Evolutionary conservation across 1,140 invertebrate genomes (phyloP), one percentile per base, ranked within the genome.

Genomic region (Euura saliciscinereae): DNA sequence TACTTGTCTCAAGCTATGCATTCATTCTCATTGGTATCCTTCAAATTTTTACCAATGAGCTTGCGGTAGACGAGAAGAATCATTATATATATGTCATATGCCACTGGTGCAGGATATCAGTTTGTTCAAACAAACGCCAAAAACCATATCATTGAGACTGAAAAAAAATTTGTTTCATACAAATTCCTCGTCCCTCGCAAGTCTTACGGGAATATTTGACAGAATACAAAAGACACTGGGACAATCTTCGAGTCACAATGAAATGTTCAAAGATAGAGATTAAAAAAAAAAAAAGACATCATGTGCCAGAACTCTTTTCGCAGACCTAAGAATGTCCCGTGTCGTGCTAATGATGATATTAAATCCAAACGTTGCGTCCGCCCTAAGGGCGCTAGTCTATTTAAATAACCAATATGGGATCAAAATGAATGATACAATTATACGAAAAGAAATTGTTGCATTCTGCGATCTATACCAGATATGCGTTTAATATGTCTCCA

Each of bases 1-100:
- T 59, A 59, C 13, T 59, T 59, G 51, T 59, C 51, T 59, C 13
- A 59, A 59, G 51, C 51, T 59, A 59, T 59, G 51, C 51, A 59
- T 59, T 59, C 51, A 59, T 59, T 59, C 51, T 59, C 51, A 59
- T 59, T 59, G 51, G 10, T 59, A 59, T 11, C 13, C 13, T 11
- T 59, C 13, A n/a, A 11, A 59, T 59, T 59, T 59, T 59, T n/a
- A 59, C 13, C 5, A 6, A 6, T n/a, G 8, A 59, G 51, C 51
- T 59, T 59, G 51, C 51, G 51, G 3, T 59, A 11, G 51, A 59
- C 51, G 51, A 59, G 51, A 59, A 59, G 2, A 59, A 59, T 59
- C 13, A 59, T 59, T 6, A 59, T 28, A n/a, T n/a, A n/a, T n/a
- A n/a, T n/a, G n/a, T n/a, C n/a, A n/a, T n/a, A 59, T 8, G 8